Evolutionary conservation across 2,888 invertebrate species (phyloP).

Genomic region (Biston betularia): DNA sequence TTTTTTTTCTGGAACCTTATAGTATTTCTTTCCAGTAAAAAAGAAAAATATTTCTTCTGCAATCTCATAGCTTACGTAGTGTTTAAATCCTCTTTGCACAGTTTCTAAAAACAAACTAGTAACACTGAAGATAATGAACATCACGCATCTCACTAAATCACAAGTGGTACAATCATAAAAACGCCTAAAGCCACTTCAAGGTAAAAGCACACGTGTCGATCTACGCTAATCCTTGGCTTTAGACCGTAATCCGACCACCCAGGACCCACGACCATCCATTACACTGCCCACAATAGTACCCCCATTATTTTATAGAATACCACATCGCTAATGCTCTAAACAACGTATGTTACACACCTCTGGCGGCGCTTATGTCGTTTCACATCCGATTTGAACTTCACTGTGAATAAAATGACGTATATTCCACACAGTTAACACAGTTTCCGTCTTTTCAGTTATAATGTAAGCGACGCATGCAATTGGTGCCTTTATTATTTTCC

Average conservation of each 20-base stretch:
- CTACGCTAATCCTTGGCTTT: slow-evolving; percentile 78
- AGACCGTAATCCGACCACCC: slow-evolving; percentile 83
- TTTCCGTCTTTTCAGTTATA: slow-evolving; percentile 13
- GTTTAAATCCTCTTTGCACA: too few relatives aligned
- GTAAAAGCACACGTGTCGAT: slow-evolving; percentile 81
- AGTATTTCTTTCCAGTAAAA: too few relatives aligned
- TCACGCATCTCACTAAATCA: slow-evolving; percentile 48
- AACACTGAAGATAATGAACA: not conserved
- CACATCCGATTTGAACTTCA: not conserved
- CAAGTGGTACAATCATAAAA: slow-evolving; percentile 67
- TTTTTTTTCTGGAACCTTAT: too few relatives aligned
- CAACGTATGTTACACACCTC: not conserved
- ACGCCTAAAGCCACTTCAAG: slow-evolving; percentile 75
- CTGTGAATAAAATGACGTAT: slow-evolving; percentile 8
- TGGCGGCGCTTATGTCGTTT: not conserved
- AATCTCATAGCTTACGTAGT: not conserved
- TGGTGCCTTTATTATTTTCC: slow-evolving; percentile 80
- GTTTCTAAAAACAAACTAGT: not conserved
- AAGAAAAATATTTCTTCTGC: too few relatives aligned
- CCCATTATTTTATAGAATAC: slow-evolving; percentile 80
- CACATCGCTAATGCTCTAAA: slow-evolving; percentile 46
- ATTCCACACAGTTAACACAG: not conserved
- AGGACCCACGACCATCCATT: slow-evolving; percentile 65
- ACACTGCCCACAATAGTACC: slow-evolving; percentile 76
- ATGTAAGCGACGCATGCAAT: slow-evolving; percentile 43